A percentile compares a stretch with the other conserved stretches of the same genome.
phyloP scores from a whole-genome alignment of 2,888 invertebrate species.

The Pammene aurita region DNA sequence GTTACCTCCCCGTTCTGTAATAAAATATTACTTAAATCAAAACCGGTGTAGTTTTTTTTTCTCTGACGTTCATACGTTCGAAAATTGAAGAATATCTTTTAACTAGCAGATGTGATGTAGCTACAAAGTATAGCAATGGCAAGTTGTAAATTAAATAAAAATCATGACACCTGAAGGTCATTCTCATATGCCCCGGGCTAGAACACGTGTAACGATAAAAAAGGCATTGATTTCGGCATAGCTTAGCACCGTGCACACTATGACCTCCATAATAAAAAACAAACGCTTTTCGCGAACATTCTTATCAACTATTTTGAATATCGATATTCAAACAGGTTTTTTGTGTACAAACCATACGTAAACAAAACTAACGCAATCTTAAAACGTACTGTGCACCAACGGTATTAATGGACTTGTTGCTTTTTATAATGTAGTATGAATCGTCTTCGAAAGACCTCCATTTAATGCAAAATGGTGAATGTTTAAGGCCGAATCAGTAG shows the following conservation, averaged over 20 bases:
- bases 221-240: neutral
- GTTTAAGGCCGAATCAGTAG: constrained; percentile 7
- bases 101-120: too few species aligned
- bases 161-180: too few species aligned
- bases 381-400: neutral
- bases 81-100: too few species aligned
- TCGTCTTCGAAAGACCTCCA: constrained; percentile 12
- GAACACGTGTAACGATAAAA: too few species aligned
- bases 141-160: too few species aligned
- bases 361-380: neutral
- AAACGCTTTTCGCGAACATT: constrained; percentile 15
- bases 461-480: constrained; percentile 38
- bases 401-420: neutral
- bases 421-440: neutral
- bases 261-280: constrained; percentile 14
- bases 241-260: neutral
- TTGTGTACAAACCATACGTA: neutral
- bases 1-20: constrained; percentile 88
- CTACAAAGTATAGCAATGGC: too few species aligned
- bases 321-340: constrained; percentile 16
- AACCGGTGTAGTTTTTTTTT: too few species aligned
- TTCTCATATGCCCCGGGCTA: too few species aligned
- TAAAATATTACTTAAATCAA: constrained; percentile 23
- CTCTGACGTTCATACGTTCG: too few species aligned
- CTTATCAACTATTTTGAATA: neutral